Conservation (phyloP, 2,797 vertebrate genomes). For the Salarias fasciatus region DNA sequence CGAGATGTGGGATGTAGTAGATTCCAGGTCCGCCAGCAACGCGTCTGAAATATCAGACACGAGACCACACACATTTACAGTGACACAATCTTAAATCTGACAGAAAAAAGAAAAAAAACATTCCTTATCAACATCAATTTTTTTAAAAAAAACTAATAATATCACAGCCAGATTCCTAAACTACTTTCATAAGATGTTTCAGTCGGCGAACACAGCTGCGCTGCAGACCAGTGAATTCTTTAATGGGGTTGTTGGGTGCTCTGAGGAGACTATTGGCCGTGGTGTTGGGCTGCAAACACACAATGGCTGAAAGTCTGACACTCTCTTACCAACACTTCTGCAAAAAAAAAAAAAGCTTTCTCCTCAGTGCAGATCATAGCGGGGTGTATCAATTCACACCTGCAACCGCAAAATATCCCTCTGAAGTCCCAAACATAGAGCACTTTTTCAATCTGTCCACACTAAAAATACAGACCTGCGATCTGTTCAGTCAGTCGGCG, state of each 20-base stretch:
- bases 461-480: slow-evolving; percentile 51
- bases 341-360: slow-evolving; percentile 49
- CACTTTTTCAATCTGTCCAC: slow-evolving; percentile 13
- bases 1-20: slow-evolving; percentile 96
- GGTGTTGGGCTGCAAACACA: slow-evolving; percentile 48
- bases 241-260: slow-evolving; percentile 19
- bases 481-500: slow-evolving; percentile 6
- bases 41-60: slow-evolving; percentile 90
- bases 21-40: slow-evolving; percentile 95
- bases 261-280: slow-evolving; percentile 18
- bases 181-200: slow-evolving; percentile 15
- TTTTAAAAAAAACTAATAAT: no score
- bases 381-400: slow-evolving; percentile 19
- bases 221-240: slow-evolving; percentile 36
- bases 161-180: background rate
- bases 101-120: background rate
- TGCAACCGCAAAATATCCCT: slow-evolving; percentile 28
- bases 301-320: slow-evolving; percentile 39
- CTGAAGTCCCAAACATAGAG: slow-evolving; percentile 39
- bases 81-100: background rate
- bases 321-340: slow-evolving; percentile 48
- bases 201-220: background rate
- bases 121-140: background rate
- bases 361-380: slow-evolving; percentile 7
- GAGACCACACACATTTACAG: no score